Conservation (phyloP, 2,888 invertebrate species). For the Drosophila niveifrons region DNA sequence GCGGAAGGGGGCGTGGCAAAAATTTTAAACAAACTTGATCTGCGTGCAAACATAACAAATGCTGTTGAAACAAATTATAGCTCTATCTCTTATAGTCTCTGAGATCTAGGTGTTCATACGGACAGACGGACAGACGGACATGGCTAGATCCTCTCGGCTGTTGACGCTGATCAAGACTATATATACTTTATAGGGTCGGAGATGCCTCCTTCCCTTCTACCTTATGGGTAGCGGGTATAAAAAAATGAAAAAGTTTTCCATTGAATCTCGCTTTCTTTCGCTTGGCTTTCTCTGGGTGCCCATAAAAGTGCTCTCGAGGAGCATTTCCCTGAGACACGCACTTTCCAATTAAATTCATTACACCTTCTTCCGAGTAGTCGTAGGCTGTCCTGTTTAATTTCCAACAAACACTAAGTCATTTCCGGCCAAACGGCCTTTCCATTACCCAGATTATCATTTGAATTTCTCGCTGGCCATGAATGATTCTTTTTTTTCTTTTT, state of each 20-base stretch:
- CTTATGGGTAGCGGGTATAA: too few species aligned
- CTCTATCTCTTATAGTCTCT: too few species aligned
- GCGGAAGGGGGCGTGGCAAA: too few species aligned
- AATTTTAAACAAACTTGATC: too few species aligned
- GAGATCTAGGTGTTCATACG: too few species aligned
- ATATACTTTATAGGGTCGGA: too few species aligned
- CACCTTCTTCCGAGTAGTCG: conserved; percentile 62
- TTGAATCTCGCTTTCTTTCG: neutral
- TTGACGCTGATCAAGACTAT: too few species aligned
- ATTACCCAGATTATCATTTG: conserved; percentile 78
- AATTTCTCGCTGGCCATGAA: conserved; percentile 61
- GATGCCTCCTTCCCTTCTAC: too few species aligned
- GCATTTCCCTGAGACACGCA: conserved; percentile 68
- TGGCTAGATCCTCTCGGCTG: too few species aligned
- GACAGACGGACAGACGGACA: too few species aligned
- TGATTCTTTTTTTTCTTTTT: conserved; percentile 26
- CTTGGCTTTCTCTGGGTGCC: neutral
- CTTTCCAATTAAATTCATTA: conserved; percentile 79
- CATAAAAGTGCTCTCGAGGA: conserved; percentile 35
- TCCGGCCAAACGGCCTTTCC: conserved; percentile 71
- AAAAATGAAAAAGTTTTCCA: conserved; percentile 9
- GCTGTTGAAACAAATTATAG: too few species aligned
- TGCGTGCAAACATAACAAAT: too few species aligned
- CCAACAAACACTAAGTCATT: conserved; percentile 77
- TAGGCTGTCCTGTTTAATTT: conserved; percentile 65